These are phyloP conservation scores for Sinocyclocheilus anophthalmus DNA, from an alignment of 2,113 vertebrate species.

Conservation along the genomic window DNA sequence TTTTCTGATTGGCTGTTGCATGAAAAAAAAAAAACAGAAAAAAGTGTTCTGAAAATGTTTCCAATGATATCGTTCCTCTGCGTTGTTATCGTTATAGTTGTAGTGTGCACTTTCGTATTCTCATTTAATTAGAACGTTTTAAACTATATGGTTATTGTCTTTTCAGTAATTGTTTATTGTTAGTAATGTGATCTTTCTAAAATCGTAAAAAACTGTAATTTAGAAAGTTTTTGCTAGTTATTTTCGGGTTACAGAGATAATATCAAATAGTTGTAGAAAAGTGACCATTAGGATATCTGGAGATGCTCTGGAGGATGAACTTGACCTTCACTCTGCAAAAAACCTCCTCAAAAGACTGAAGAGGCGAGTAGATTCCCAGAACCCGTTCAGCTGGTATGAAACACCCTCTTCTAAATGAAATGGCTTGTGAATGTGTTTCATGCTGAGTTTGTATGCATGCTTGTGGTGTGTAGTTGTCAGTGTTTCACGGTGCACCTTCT, in stretches of 20 bases:
- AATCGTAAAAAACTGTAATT: background rate
- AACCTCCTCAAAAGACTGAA: background rate
- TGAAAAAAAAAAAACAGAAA: background rate
- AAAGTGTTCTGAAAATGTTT: background rate
- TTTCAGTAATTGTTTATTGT: background rate
- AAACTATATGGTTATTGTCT: too few relatives aligned
- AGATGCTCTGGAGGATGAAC: background rate
- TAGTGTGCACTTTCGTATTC: too few relatives aligned
- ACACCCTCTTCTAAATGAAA: background rate
- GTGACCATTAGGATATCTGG: background rate
- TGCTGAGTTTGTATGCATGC: background rate
- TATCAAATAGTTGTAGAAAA: background rate
- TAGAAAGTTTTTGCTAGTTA: background rate
- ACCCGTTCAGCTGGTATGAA: background rate
- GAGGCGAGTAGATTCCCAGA: background rate
- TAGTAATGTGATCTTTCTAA: background rate
- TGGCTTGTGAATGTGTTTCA: conserved; percentile 12
- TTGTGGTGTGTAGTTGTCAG: conserved; percentile 24
- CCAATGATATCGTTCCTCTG: too few relatives aligned
- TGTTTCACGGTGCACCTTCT: conserved; percentile 5
- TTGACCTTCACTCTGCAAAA: background rate
- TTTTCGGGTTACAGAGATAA: background rate
- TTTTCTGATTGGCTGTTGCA: background rate
- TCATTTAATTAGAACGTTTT: too few relatives aligned
- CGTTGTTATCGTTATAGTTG: background rate